Base-by-base conservation (phyloP, 2,113 vertebrate genomes). In the Oxygymnocypris stewartii region DNA sequence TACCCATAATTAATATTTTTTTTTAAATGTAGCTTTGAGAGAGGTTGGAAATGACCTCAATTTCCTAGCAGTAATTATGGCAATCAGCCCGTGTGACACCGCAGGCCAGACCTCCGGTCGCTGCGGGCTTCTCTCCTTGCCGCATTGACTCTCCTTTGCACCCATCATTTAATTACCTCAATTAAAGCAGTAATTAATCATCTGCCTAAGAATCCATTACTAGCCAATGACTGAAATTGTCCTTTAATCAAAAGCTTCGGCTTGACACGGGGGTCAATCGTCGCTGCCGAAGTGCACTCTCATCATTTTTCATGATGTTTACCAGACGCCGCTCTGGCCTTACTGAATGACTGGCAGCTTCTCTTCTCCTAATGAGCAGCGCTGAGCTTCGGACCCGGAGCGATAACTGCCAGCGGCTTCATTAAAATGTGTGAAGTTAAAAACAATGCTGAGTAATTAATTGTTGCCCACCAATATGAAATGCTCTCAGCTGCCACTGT, bases 351-450 rank as follows among this genome's bases (percentile, higher is more conserved):
- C 78, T 89, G 91, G 88, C 88, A 87, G 86, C 91, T 89, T 90
- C 89, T 87, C 84, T 23, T 87, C 87, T 90, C 18, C 79, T 93
- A 93, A 94, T 93, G 90, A 92, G 91, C 87, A 85, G 67, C 76
- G 87, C 71, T 89, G 90, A 71, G 79, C 75, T 65, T 86, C 51
- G 73, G 87, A 87, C 86, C 37, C 82, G 69, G 16, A 73, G 88
- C 88, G 88, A 91, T 93, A 91, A 93, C 92, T 90, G 90, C 74
- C 78, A 85, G 57, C 73, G 84, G 87, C 90, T 89, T 94, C 92
- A 92, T 93, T 93, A 92, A 91, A 84, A 80, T 86, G 82, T 35
- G 67, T 86, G 51, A 78, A 77, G 71, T 82, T 87, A 71, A 88
- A 82, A 82, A 47, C 40, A 65, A 12, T 4, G 75, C 59, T 85